Evolutionary conservation across 2,113 vertebrate species (phyloP), one percentile per base, ranked within the genome.

Genomic region (Acinonyx jubatus): DNA sequence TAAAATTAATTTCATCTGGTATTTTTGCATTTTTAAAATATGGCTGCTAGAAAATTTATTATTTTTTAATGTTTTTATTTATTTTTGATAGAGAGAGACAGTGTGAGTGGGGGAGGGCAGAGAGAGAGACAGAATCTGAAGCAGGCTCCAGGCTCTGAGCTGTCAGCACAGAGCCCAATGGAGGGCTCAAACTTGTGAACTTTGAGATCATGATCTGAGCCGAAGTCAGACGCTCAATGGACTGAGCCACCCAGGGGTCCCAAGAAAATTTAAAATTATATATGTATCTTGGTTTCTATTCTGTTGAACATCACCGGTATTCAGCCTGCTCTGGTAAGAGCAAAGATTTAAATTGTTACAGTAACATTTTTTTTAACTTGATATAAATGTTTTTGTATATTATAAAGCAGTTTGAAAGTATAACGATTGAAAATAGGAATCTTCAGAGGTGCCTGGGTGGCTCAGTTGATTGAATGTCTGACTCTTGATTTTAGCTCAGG

Each of bases 321-420:
- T 80, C 12, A 79, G 23, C 33, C 45, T 15, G 0, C 25, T 10
- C 55, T 87, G 38, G 21, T 11, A 52, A 86, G 36, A 50, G 4
- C 11, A 92, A 86, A 86, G 86, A 89, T 85, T 97, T 86, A 93
- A 71, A 89, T 71, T 50, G 18, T 71, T 81, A 45, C 11, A 73
- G 38, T 21, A 81, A 19, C 14, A 16, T 57, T 21, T 78, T 85
- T 66, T 83, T 73, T 11, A 66, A 73, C 36, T 86, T 38, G 3
- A 27, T 89, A 55, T 86, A 65, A 78, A 79, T 80, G 12, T 57
- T 74, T 94, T 96, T 86, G 78, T 85, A 89, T 38, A 86, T 92
- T 94, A 27, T 38, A 80, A 96, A 94, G 4, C 41, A 87, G 79
- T 92, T 94, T 96, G 55, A 96, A 94, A 94, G 29, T 23, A 38